Evolutionary conservation across 2,113 vertebrate genomes (phyloP), one percentile per base, ranked within the genome.

Genomic region (Chaenogobius annularis): DNA sequence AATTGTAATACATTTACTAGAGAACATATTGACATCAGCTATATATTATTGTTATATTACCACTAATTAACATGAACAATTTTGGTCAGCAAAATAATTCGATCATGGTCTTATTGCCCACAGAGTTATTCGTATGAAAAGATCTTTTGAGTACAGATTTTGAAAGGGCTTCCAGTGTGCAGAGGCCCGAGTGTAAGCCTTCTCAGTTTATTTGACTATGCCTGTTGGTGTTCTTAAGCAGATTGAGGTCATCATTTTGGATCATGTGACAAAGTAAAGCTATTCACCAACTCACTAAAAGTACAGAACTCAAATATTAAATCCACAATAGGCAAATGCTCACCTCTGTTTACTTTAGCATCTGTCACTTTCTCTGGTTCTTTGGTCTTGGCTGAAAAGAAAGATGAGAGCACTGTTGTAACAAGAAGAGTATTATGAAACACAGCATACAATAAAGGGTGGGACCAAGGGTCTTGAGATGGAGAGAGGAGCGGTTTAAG

Each of bases 311-410:
- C 26, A 59, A 59, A 17, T 8, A 61, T 61, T 35, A 31, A 0
- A 61, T 61, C 4, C n/a, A 13, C 47, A 13, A 40, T 12, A 54
- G 67, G 0, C 15, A 31, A 66, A 17, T 80, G 86, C 93, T 95
- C 92, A 98, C 98, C 95, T 95, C 92, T 95, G 86, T 88, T 85
- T 84, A 92, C 83, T 93, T 93, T 96, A 81, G 87, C 86, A 88
- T 98, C 96, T 43, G 92, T 82, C 74, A 88, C 90, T 91, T 92
- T 96, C 83, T 97, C 96, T 55, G 94, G 93, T 89, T 98, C 97
- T 94, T 94, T 98, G 93, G 94, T 94, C 96, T 96, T 99, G 87
- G 93, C 97, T 98, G 91, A 86, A 88, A 46, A 85, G 72, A 87
- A 82, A 80, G 40, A 79, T 2, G 66, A 83, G 69, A 87, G 52